Conservation (phyloP, 2,888 invertebrate genomes). For the Ornithoptera alexandrae region DNA sequence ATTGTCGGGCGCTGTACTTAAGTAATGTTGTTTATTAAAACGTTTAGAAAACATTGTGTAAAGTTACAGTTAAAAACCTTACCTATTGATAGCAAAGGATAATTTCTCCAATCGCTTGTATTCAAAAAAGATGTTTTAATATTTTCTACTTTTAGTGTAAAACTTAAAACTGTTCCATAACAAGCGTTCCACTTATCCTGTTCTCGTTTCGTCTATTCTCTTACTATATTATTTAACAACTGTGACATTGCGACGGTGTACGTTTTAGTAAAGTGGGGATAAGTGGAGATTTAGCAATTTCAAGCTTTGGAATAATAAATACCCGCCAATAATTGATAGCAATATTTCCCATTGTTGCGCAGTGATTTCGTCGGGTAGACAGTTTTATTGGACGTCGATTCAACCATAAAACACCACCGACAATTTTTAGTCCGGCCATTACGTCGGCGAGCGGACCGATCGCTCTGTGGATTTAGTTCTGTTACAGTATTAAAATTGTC, state of each 20-base stretch:
- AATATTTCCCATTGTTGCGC: conserved; percentile 44
- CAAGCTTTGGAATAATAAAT: conserved; percentile 56
- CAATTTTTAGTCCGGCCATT: conserved; percentile 27
- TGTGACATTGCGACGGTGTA: background rate
- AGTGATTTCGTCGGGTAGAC: conserved; percentile 29
- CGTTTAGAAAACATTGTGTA: too few relatives aligned
- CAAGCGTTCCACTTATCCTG: too few relatives aligned
- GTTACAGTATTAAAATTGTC: conserved; percentile 27
- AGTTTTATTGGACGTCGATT: conserved; percentile 29
- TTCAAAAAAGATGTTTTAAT: too few relatives aligned
- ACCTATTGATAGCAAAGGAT: too few relatives aligned
- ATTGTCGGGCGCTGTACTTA: too few relatives aligned
- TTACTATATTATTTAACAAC: too few relatives aligned
- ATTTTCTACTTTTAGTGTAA: too few relatives aligned
- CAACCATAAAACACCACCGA: conserved; percentile 27
- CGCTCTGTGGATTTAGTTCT: conserved; percentile 25
- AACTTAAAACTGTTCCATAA: too few relatives aligned
- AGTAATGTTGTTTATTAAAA: too few relatives aligned
- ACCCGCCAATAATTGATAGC: conserved; percentile 57
- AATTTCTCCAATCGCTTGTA: too few relatives aligned
- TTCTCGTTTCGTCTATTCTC: too few relatives aligned
- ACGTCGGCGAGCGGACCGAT: conserved; percentile 16
- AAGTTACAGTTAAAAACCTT: too few relatives aligned
- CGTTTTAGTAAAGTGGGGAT: background rate
- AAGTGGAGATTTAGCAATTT: conserved; percentile 38